Evolutionary conservation across 2,888 invertebrate species (phyloP), one percentile per base, ranked within the genome.

Genomic region (Drosophila mimica): DNA sequence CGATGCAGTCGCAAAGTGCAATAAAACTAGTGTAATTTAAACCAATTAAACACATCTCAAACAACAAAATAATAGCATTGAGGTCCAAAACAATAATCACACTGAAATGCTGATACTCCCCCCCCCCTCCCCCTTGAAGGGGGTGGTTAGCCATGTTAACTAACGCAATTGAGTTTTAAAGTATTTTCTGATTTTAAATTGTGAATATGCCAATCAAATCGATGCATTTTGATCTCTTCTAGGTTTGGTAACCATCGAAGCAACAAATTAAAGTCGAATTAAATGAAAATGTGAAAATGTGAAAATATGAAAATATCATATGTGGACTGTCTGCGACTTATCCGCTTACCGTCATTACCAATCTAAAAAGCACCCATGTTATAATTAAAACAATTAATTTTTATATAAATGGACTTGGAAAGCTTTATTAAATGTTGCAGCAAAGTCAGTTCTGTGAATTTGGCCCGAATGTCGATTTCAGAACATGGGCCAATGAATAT

Each of bases 31-130:
- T 43, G 57, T 43, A 43, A 43, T 57, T 43, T 31, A 57, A 57
- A 57, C 57, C 57, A 57, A 57, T 57, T 57, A 57, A 57, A 43
- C 43, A 31, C 17, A 43, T 43, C n/a, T 31, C 20, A 57, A 57
- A 57, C 31, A 43, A 31, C 20, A 8, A 31, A 57, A 40, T 20
- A 57, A 8, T 20, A 43, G 31, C 57, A 43, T 31, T 43, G 15
- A 31, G 40, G n/a, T 31, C 40, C 38, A 43, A 30, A 17, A 31
- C 56, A 57, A 40, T 40, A 40, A 20, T 30, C 25, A 25, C 25
- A 25, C 25, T 25, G 25, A 3, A 57, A 20, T 15, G 40, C 20
- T 49, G 28, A 17, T 5, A 30, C 25, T 2, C 8, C 15, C 2
- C n/a, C 20, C 3, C 0, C 36, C 36, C 17, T 11, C 17, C 9